Base-by-base conservation (phyloP, 1,140 invertebrate genomes). In the Listronotus oregonensis region DNA sequence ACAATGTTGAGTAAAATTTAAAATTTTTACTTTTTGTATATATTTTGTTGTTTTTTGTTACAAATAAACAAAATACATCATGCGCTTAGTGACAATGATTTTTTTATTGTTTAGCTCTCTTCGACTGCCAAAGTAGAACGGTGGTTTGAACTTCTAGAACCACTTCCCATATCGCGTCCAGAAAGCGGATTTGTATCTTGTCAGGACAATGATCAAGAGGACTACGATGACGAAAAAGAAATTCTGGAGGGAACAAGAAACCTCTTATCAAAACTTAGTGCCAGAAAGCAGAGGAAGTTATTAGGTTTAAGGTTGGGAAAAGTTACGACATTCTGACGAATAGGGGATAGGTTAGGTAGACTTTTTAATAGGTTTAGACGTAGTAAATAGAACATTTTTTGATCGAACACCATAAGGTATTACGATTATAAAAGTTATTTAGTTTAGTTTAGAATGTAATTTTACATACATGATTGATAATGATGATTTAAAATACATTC, bases 131-230 rank as follows among this genome's bases (percentile, higher is more conserved):
- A 90, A 80, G 87, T 90, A 72, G 86, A 87, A 66, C 82, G 88
- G 42, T 90, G 88, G 88, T 90, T 90, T 73, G 87, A 88, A 63
- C 82, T 87, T 64, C 77, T 88, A 27, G 85, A 85, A 15, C 82
- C 86, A 15, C 73, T 83, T 47, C 84, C 84, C 6, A 78, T 89
- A 46, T 89, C 87, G 12, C 78, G 87, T 12, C 87, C 87, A 0
- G 88, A 90, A 73, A 89, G 87, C 73, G 88, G 88, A 1, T 90
- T 90, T 75, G 83, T 89, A 8, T 89, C 87, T 6, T 78, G 69
- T 63, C 76, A 82, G n/a, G 82, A 82, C 64, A 78, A 73, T 0
- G 75, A 77, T 42, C 52, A 64, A 39, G 71, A 70, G 34, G 70
- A 70, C 9, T 74, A 76, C 8, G 78, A 79, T 69, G 82, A 83